Percentiles rank a stretch among this genome's conserved stretches.
These are phyloP conservation scores for Clusia tigrina DNA, from an alignment of 2,888 invertebrate genomes.

Conservation along the genomic window DNA sequence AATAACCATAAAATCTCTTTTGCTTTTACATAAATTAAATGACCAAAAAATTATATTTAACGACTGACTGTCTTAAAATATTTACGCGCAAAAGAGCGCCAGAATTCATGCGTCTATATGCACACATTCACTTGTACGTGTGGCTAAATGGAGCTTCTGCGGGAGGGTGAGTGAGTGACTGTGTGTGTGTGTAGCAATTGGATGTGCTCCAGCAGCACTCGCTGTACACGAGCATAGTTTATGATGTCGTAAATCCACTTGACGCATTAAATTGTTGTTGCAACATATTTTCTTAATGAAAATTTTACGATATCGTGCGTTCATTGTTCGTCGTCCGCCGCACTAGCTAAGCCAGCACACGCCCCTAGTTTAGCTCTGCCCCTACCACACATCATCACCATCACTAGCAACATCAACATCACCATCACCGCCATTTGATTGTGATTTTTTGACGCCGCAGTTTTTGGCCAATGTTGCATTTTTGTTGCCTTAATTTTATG, in stretches of 20 bases:
- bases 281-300: conserved; percentile 50
- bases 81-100: conserved; percentile 5
- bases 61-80: conserved; percentile 17
- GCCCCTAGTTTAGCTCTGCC: too few relatives aligned
- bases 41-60: conserved; percentile 36
- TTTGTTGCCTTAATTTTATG: conserved; percentile 26
- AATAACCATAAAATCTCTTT: conserved; percentile 36
- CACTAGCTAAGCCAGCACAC: not conserved
- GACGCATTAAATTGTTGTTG: conserved; percentile 39
- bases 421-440: not conserved
- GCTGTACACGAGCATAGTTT: conserved; percentile 19
- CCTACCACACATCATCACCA: not conserved
- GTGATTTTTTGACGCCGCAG: conserved; percentile 10
- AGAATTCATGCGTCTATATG: conserved; percentile 2
- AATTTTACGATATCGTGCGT: conserved; percentile 44
- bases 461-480: conserved; percentile 21
- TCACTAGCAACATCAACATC: too few relatives aligned
- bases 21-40: conserved; percentile 38
- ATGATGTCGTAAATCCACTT: conserved; percentile 38
- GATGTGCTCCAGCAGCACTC: not conserved
- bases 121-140: too few relatives aligned
- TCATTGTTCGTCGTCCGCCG: conserved; percentile 10
- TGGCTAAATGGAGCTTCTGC: not conserved
- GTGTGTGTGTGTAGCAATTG: not conserved
- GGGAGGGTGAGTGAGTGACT: not conserved